Base-by-base conservation (phyloP, 35 echinoderm and acorn worm species). In the Strongylocentrotus purpuratus region DNA sequence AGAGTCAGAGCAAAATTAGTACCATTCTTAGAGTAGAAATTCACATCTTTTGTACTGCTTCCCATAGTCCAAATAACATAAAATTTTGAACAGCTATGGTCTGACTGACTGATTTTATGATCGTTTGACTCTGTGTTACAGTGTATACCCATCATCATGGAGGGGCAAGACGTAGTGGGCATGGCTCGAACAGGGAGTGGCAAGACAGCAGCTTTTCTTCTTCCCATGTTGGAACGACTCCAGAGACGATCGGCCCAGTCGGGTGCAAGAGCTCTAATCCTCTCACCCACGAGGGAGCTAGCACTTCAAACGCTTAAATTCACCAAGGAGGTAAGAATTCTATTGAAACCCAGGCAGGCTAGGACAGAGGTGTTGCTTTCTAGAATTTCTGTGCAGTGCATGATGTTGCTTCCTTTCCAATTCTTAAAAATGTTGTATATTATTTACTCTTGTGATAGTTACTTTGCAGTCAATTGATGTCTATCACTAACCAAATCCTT, bases 171-270 rank as follows among this genome's bases (percentile, higher is more conserved):
- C 94, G 98, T 99, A 18, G 98, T 99, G 94, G 98, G 94, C 28
- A 99, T 99, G 98, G 98, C 98, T 60, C 95, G 98, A 46, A 99
- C 98, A 46, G 98, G 98, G n/a, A 99, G 98, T 85, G 98, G 98
- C 3, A 99, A 99, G 88, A 99, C 98, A 0, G 98, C 98, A 32
- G 98, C 98, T 10, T 99, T 99, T 90, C 96, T 99, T 11, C 96
- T 97, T 18, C 98, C 98, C 2, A 97, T 99, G 98, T 97, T 99
- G 15, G 97, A 99, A 50, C 94, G 95, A 32, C 94, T 99, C n/a
- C 94, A 95, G 31, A 94, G 95, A 35, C 32, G 94, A 22, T 97
- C 98, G 32, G 94, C 95, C 1, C 92, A 96, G 60, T 94, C 96
- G 48, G 98, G 98, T 12, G 97, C 97, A 7, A 96, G 98, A 88